Base-by-base conservation (phyloP, 2,797 vertebrate genomes). In the Sorex maritimensis region DNA sequence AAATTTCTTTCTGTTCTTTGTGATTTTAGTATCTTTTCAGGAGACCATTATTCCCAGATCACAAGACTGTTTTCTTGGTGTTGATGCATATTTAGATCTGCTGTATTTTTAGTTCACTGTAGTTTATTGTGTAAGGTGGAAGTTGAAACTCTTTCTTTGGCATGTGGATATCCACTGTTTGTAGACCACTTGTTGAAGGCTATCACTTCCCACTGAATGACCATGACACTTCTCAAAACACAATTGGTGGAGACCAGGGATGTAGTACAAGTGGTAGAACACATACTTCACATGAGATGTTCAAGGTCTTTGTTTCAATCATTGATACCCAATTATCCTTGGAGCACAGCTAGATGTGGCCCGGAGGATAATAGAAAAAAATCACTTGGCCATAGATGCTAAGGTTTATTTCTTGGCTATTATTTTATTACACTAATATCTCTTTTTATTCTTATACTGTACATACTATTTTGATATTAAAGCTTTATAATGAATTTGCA, bases 41-140 rank as follows among this genome's bases (percentile, higher is more conserved):
- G 13, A 61, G 30, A 74, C 6, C 13, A 34, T 55, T 74, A 46
- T 34, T 6, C 24, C 26, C 81, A 58, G 46, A 2, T 77, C 17
- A 89, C 41, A 69, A 58, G 28, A 73, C 41, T n/a, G 73, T 55
- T 90, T 90, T 78, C 71, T 78, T 78, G 24, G 63, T 41, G n/a
- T 77, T 65, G 19, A 8, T 52, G 12, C 49, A 74, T 1, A 14
- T 74, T 44, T 80, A 74, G 15, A 49, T n/a, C 6, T 75, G 2
- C 38, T 19, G 44, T 90, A 80, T 81, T 86, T 71, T 63, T 63
- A 71, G 19, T 23, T 81, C 21, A 67, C n/a, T 24, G n/a, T 63
- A 14, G 6, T 46, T 1, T 69, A 44, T 26, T 9, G 17, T 68
- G 17, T 80, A 49, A 74, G 21, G 49, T 34, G 63, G 41, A 28